Conservation (phyloP, 2,888 invertebrate species). For the Plutella xylostella region DNA sequence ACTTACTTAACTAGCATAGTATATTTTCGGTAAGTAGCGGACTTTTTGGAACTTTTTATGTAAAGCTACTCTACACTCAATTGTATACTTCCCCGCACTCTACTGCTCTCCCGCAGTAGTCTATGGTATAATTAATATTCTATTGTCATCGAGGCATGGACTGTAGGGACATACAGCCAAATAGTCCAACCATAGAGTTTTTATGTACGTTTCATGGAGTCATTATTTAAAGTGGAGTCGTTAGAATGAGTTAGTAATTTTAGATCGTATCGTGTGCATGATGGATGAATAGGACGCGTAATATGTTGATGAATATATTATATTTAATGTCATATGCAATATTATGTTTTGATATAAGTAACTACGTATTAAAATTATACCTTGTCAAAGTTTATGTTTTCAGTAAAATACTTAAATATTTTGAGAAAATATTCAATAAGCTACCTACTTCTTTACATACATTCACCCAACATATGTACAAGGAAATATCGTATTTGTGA, state of each 20-base stretch:
- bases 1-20: too few relatives aligned
- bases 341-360: neutral
- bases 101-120: neutral
- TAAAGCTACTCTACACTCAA: too few relatives aligned
- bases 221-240: neutral
- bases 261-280: neutral
- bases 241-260: neutral
- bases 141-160: neutral
- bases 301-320: neutral
- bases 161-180: neutral
- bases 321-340: too few relatives aligned
- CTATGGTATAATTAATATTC: neutral
- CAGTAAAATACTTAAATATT: neutral
- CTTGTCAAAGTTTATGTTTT: too few relatives aligned
- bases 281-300: neutral
- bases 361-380: too few relatives aligned
- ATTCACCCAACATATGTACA: neutral
- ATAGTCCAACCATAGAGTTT: neutral
- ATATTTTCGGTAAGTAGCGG: neutral
- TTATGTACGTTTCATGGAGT: neutral
- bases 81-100: too few relatives aligned
- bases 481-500: neutral
- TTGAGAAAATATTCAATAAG: neutral
- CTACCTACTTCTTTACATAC: too few relatives aligned
- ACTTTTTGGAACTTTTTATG: too few relatives aligned